phyloP scores from a whole-genome alignment of 2,888 invertebrate genomes.

The Schizaphis graminum region DNA sequence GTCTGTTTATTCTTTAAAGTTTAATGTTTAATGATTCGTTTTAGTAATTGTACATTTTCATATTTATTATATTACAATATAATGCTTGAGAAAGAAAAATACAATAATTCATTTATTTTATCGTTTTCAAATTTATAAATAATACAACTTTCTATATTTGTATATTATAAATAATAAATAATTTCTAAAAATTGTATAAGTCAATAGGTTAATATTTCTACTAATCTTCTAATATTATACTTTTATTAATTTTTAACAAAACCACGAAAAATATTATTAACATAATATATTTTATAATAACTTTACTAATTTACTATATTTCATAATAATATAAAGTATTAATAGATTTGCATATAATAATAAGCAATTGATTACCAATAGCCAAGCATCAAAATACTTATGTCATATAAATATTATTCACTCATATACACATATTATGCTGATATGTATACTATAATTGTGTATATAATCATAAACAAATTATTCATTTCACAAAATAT shows the following conservation, averaged over 20 bases:
- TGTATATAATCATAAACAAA: slow-evolving; percentile 4
- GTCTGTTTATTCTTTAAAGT: not conserved
- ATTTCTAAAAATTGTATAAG: not conserved
- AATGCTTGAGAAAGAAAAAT: not conserved
- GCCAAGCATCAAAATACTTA: accelerated
- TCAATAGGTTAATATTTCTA: not conserved
- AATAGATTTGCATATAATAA: not conserved
- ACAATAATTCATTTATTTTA: not conserved
- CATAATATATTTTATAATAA: not conserved
- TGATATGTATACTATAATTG: not conserved
- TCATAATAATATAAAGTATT: not conserved
- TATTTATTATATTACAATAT: not conserved
- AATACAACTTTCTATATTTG: not conserved
- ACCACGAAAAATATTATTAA: not conserved
- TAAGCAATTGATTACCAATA: not conserved
- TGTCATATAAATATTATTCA: not conserved
- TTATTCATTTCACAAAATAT: not conserved
- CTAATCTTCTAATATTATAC: not conserved
- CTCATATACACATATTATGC: not conserved
- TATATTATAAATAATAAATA: not conserved
- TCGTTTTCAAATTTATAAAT: not conserved
- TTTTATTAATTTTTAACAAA: not conserved
- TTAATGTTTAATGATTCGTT: not conserved
- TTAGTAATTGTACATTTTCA: not conserved
- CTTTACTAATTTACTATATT: not conserved